phyloP scores from a whole-genome alignment of 1,140 invertebrate genomes.

The Drosophila suzukii region DNA sequence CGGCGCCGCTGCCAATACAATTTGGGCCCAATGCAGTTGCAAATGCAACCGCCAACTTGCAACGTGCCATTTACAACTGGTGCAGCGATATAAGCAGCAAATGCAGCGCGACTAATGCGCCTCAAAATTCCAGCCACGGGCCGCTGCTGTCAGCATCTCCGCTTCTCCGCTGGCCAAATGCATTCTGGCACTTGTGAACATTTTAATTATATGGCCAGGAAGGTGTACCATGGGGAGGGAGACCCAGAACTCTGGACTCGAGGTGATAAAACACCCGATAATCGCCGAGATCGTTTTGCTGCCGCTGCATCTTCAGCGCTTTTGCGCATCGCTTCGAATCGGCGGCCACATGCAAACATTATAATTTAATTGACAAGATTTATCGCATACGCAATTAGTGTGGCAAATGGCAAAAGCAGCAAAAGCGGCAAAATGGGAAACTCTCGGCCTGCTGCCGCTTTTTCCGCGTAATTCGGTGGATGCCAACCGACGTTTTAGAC shows the following conservation, averaged over 20 bases:
- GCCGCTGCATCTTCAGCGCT: conserved; percentile 70
- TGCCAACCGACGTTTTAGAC: conserved; percentile 67
- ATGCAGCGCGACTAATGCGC: conserved; percentile 81
- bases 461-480: conserved; percentile 74
- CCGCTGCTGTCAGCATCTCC: conserved; percentile 67
- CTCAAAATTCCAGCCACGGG: conserved; percentile 72
- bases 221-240: conserved; percentile 4
- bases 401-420: conserved; percentile 64
- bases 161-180: conserved; percentile 50
- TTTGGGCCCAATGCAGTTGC: conserved; percentile 29
- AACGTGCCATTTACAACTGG: conserved; percentile 39
- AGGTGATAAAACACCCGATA: conserved; percentile 84
- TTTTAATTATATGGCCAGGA: conserved; percentile 72
- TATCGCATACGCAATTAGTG: conserved; percentile 83
- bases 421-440: conserved; percentile 2
- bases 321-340: conserved; percentile 55
- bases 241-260: conserved; percentile 12
- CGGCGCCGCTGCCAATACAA: conserved; percentile 54
- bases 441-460: conserved; percentile 27
- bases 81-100: conserved; percentile 75
- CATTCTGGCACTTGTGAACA: conserved; percentile 81
- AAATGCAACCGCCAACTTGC: conserved; percentile 53
- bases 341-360: conserved; percentile 76
- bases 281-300: conserved; percentile 81
- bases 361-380: conserved; percentile 84